Base-by-base conservation (phyloP, 1,140 invertebrate species). In the Drosophila mauritiana region DNA sequence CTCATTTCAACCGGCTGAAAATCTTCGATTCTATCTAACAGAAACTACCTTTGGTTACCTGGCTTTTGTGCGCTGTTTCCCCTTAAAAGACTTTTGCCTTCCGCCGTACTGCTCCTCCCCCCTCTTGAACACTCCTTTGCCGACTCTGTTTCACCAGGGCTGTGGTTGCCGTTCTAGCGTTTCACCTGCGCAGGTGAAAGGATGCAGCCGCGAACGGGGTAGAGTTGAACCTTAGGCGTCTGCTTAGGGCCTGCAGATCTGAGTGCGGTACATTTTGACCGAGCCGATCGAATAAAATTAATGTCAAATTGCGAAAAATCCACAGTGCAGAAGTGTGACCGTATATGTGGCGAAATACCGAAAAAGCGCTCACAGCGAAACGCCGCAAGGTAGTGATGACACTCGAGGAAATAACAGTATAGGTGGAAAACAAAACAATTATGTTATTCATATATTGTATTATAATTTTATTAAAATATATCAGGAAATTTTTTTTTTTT, bases 301-400 rank as follows among this genome's bases (percentile, higher is more conserved):
- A 73, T 53, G 53, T 59, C 48, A 73, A 75, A 53, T 73, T 52
- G 69, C 73, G 51, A 73, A 75, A 73, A 74, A 73, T 64, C 48
- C 62, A 70, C 70, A 58, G 64, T 73, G 59, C 63, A 49, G 36
- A 42, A 51, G 62, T 67, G 68, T 59, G 64, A 51, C 69, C 70
- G 70, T 70, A 48, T 34, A 34, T 39, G 58, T 15, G 34, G 31
- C 37, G 43, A 70, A 51, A 73, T 74, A 49, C 72, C 67, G 7
- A 73, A 62, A 67, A 64, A 64, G 58, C 58, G 45, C 58, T 64
- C 36, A 7, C 17, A 2, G 11, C n/a, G 15, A 63, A 73, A 59
- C 11, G 48, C 48, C 39, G 57, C 68, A 11, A 8, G n/a, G 20
- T 48, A 12, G 43, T 31, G 25, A 37, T 65, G 63, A 3, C 25